Base-by-base conservation (phyloP, 2,888 invertebrate genomes). In the Therioaphis trifolii region DNA sequence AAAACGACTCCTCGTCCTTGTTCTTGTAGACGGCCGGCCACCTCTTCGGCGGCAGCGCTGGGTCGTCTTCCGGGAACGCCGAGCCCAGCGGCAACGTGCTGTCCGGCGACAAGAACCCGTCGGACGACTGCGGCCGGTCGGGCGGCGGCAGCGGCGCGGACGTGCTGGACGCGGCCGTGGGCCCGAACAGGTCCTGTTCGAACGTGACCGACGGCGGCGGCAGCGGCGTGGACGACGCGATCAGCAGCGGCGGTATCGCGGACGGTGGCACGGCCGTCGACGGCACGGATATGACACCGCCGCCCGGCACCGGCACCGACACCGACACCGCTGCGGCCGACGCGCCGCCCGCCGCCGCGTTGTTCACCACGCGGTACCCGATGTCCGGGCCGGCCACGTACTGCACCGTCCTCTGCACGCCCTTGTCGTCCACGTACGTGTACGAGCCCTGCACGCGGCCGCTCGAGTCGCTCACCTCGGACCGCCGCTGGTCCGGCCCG, bases 371-470 rank as follows among this genome's bases (percentile, higher is more conserved):
- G 66, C 94, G 90, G 87, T 94, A 94, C 0, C 94, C 94, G 71
- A 94, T 94, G 85, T 92, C 93, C 0, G 94, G 94, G 0, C 94
- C 94, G 0, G 94, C 94, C 86, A 93, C 94, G 88, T 94, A 94
- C 88, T 94, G 92, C 0, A 94, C 94, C 0, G 94, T 93, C 84
- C 90, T 92, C 88, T 94, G 94, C 40, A 93, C 92, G 0, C 94
- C 94, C 89, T 94, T 94, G 87, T 94, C 94, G 86, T 94, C 94
- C 24, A 94, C 88, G 88, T 93, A 94, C 0, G 94, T 93, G 89
- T 94, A 94, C 0, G 94, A 93, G 49, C 94, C 94, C 86, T 93
- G 89, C 1, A 94, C 93, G 86, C 94, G 91, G 21, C 94, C 94
- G 82, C 91, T 91, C 0, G 93, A 90, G 85, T 93, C 94, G 85